phyloP scores from a whole-genome alignment of 2,113 vertebrate genomes.

The Mastomys coucha region DNA sequence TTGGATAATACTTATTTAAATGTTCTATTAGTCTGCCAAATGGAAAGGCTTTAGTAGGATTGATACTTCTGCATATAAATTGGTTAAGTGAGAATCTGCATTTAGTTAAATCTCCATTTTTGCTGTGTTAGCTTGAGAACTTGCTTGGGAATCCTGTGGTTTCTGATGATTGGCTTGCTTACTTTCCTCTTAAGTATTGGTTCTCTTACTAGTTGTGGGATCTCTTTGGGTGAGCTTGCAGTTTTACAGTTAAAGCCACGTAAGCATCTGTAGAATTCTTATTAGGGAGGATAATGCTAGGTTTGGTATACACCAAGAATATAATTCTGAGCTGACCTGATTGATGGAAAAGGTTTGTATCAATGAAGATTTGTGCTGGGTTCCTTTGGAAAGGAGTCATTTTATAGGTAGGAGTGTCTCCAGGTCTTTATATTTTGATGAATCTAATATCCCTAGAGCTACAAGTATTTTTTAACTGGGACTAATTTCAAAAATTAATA shows the following conservation, averaged over 20 bases:
- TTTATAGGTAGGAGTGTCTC: background rate
- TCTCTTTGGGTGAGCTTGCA: background rate
- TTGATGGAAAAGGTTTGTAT: background rate
- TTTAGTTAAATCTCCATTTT: background rate
- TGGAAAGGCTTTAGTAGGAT: background rate
- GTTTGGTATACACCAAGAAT: background rate
- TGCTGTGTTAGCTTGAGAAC: background rate
- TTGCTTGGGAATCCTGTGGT: background rate
- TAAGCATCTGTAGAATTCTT: background rate
- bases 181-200: background rate
- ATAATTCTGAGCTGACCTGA: background rate
- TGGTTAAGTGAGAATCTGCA: conserved; percentile 30
- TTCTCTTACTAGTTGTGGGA: background rate
- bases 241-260: background rate
- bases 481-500: background rate
- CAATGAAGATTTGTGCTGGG: background rate
- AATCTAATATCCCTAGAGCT: background rate
- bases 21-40: background rate
- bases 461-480: conserved; percentile 30
- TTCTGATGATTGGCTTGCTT: conserved; percentile 12
- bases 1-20: conserved; percentile 22
- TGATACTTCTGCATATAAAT: background rate
- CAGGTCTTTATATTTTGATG: background rate
- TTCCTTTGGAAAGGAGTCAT: conserved; percentile 26
- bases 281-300: background rate